Base-by-base conservation (phyloP, 2,888 invertebrate genomes). In the Ichneumoninae sp. region DNA sequence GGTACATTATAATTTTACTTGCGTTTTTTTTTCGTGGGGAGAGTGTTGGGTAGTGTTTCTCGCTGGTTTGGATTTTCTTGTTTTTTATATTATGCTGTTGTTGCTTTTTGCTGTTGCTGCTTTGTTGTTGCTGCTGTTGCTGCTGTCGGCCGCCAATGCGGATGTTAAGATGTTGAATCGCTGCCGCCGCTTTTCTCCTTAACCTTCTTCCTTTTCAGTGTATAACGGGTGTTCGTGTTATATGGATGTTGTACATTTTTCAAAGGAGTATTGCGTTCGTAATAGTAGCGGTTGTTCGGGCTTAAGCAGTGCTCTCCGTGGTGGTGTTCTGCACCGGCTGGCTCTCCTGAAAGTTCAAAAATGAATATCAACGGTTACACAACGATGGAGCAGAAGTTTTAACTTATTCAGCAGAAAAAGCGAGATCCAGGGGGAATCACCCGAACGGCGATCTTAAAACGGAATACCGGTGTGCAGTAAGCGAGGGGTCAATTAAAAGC, bases 251-350 rank as follows among this genome's bases (percentile, higher is more conserved):
- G 54, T 65, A 50, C 70, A 70, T 69, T 74, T 78, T 54, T 40
- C n/a, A 47, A 60, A 80, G 82, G 80, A 80, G 84, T 83, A 69
- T 83, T 74, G 82, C 71, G 70, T 83, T 79, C 66, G 85, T 85
- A 78, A 78, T 83, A 77, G 80, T 74, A 72, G 78, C 84, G 79
- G 57, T 79, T 85, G 74, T 36, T 69, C 52, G 30, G 33, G 66
- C 68, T 78, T 95, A 95, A 94, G 95, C 95, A 93, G 94, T 95
- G 94, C 95, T 95, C 93, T 95, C 95, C 86, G 95, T 94, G 89
- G 95, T 94, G 91, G 95, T 95, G 91, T 95, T 95, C 93, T 95
- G 95, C 93, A 95, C 95, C 90, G 95, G 94, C 92, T 95, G 95
- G 91, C 94, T 94, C 87, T 95, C 95, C 95, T 95, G 93, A 13